Evolutionary conservation across 2,113 vertebrate species (phyloP).

Genomic region (Conger conger): DNA sequence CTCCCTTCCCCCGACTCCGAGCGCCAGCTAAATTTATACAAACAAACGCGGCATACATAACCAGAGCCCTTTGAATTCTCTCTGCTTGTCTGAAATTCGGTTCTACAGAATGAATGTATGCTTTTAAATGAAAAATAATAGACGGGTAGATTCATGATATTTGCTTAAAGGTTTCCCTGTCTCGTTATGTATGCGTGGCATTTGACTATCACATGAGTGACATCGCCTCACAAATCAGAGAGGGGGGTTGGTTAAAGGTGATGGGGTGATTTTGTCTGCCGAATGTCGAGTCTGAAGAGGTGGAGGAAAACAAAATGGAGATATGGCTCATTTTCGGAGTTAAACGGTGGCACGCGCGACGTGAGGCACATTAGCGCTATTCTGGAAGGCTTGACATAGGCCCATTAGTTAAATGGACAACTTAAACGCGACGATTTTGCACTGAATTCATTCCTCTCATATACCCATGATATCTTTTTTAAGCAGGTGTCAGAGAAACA

Average conservation of each 20-base stretch:
- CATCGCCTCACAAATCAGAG: background rate
- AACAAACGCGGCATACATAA: background rate
- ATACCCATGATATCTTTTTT: background rate
- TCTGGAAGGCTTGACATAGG: background rate
- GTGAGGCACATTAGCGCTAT: background rate
- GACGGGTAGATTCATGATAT: no score
- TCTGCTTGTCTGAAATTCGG: background rate
- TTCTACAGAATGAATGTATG: background rate
- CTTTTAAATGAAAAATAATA: background rate
- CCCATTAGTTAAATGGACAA: background rate
- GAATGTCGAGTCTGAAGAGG: background rate
- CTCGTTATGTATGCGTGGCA: background rate
- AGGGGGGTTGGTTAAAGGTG: background rate
- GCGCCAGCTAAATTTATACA: background rate
- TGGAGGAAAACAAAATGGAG: background rate
- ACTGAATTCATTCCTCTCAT: no score
- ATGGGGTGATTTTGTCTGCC: background rate
- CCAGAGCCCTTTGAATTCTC: background rate
- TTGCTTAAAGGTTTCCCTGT: background rate
- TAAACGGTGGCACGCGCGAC: background rate
- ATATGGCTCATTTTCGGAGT: background rate
- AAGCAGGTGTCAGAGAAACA: background rate
- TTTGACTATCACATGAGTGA: background rate
- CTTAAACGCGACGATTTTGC: no score
- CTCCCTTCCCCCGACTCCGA: background rate